Evolutionary conservation across 2,797 vertebrate genomes (phyloP).

Genomic region (Halcyon leucocephala): DNA sequence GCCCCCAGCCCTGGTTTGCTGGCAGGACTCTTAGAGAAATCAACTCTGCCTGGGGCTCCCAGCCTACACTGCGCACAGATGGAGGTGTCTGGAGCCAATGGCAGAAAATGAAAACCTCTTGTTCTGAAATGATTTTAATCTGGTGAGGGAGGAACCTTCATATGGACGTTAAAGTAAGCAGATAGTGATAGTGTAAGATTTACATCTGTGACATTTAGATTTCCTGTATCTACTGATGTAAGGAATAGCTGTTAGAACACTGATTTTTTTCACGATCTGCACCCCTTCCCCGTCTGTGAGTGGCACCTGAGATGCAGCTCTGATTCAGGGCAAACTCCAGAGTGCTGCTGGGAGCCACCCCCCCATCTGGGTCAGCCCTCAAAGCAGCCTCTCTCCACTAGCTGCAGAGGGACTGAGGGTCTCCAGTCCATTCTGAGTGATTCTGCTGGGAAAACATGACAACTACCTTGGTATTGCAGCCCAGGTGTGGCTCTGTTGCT

Average conservation of each 20-base stretch:
- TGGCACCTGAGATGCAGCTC: not conserved
- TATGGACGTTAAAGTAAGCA: not conserved
- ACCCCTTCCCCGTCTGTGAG: not conserved
- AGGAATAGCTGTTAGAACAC: not conserved
- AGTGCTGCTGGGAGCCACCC: accelerated
- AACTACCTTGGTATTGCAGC: not conserved
- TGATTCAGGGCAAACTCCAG: not conserved
- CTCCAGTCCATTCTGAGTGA: not conserved
- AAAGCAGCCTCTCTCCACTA: not conserved
- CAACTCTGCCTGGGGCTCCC: not conserved
- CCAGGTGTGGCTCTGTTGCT: not conserved
- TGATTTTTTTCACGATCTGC: not conserved
- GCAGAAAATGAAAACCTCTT: constrained; percentile 30
- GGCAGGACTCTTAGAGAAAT: not conserved
- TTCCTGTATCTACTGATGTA: not conserved
- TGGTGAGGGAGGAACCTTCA: not conserved
- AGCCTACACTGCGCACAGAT: not conserved
- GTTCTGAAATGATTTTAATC: not conserved
- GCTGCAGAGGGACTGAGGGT: not conserved
- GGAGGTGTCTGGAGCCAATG: not conserved
- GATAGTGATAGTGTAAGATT: not conserved
- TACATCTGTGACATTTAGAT: not conserved
- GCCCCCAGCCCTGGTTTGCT: not conserved
- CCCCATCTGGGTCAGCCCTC: not conserved
- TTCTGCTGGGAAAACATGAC: not conserved